Base-by-base conservation (phyloP, 2,888 invertebrate genomes). In the Hymenopus coronatus region DNA sequence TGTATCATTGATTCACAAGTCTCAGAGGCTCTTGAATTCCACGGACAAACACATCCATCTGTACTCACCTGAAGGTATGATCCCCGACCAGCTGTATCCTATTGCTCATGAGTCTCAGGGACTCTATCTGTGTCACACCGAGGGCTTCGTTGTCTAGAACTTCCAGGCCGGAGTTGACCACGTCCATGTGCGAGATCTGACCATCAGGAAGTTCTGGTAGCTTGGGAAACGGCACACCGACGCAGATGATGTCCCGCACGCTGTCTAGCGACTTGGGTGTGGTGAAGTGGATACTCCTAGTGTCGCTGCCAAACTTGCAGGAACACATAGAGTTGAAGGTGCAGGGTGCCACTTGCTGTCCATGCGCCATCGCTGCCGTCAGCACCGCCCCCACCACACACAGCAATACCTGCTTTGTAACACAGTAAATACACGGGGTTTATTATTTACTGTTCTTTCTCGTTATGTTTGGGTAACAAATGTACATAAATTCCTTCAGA, bases 61-160 rank as follows among this genome's bases (percentile, higher is more conserved):
- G 87, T 86, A 93, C 95, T 94, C 94, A 98, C 97, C 96, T 96
- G 93, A 98, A 96, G 91, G 97, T 96, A 93, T 96, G 96, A 91
- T 96, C 96, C 91, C 97, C 96, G 92, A 98, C 96, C 93, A 95
- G 96, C 93, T 96, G 96, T 92, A 98, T 95, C 93, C 96, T 96
- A 94, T 98, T 97, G 94, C 97, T 97, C 94, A 97, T 96, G 93
- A 98, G 94, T 92, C 97, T 96, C 91, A 98, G 94, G 90, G 97
- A 97, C 93, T 97, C 97, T 91, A 97, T 95, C 33, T 88, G 85
- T 2, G 88, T 82, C 28, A 33, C 88, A 91, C 96, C 96, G 92
- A 97, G 94, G 90, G 97, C 96, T 92, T 97, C 97, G 92, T 97
- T 96, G 91, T 97, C 96, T 92, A 98, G 94, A 91, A 96, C 95